These are phyloP conservation scores for Sphyrna mokarran DNA, from an alignment of 2,113 vertebrate species.

Conservation along the genomic window DNA sequence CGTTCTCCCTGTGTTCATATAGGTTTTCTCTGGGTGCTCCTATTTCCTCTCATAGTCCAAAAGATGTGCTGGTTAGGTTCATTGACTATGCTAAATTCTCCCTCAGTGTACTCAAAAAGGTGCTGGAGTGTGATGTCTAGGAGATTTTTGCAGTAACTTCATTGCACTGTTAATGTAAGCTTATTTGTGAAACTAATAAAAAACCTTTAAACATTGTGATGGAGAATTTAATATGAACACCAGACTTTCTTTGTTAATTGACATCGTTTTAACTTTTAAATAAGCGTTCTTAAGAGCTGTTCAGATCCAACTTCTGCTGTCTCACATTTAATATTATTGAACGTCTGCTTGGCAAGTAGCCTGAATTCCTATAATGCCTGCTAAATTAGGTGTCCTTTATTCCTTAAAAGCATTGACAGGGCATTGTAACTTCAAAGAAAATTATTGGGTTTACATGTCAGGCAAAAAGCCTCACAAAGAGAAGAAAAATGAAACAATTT, in stretches of 20 bases:
- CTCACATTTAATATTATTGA: neutral
- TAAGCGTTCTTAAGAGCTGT: neutral
- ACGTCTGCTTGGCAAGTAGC: neutral
- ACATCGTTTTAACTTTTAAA: neutral
- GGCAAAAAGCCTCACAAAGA: neutral
- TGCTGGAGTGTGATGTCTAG: no score
- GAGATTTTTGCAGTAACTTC: no score
- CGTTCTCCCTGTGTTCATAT: no score
- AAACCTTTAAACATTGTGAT: neutral
- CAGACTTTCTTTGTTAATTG: no score
- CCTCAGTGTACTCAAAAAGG: no score
- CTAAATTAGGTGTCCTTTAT: neutral
- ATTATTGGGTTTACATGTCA: neutral
- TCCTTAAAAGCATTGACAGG: neutral
- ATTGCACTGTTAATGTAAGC: no score
- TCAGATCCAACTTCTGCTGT: neutral
- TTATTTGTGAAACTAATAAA: no score
- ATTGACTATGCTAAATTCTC: no score
- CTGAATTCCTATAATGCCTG: neutral
- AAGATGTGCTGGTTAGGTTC: no score
- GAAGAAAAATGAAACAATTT: conserved; percentile 31
- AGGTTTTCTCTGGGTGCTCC: no score
- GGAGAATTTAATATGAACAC: neutral
- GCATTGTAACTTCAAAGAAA: neutral
- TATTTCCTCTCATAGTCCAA: no score